Conservation (phyloP, 35 echinoderm and acorn worm species). For the Heliocidaris tuberculata region DNA sequence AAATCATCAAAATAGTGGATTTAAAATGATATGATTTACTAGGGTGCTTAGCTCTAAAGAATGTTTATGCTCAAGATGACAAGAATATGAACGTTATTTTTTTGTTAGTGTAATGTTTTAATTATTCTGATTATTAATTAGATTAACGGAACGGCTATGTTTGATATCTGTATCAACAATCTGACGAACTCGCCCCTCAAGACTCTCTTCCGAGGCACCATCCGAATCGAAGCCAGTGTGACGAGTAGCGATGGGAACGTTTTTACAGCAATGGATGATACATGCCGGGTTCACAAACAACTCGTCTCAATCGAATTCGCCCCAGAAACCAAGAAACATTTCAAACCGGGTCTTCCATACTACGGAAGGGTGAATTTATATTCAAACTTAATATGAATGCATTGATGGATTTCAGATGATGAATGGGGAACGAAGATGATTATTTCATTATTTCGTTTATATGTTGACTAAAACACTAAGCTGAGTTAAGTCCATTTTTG, state of each 20-base stretch:
- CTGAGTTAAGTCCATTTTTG: neutral
- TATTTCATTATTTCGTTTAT: neutral
- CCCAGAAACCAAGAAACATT: slow-evolving; percentile 77
- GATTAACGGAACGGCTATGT: slow-evolving; percentile 84
- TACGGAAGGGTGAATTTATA: slow-evolving; percentile 80
- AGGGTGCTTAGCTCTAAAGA: too few species aligned
- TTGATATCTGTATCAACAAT: slow-evolving; percentile 76
- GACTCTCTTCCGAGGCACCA: slow-evolving; percentile 77
- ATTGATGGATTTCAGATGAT: neutral
- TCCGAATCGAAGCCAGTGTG: slow-evolving; percentile 90
- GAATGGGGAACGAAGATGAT: neutral
- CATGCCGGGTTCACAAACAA: slow-evolving; percentile 81
- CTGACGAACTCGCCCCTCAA: slow-evolving; percentile 55
- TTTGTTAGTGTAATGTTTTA: neutral
- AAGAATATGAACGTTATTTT: too few species aligned
- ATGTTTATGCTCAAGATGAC: neutral
- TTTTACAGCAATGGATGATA: slow-evolving; percentile 82
- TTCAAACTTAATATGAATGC: neutral
- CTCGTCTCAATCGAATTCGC: slow-evolving; percentile 76
- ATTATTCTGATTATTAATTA: neutral
- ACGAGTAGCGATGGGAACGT: slow-evolving; percentile 82
- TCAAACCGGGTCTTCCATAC: slow-evolving; percentile 94
- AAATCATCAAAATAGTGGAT: too few species aligned
- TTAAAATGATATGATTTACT: too few species aligned
- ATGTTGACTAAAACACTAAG: neutral